Evolutionary conservation across 2,113 vertebrate genomes (phyloP), one percentile per base, ranked within the genome.

Genomic region (Gopherus flavomarginatus): DNA sequence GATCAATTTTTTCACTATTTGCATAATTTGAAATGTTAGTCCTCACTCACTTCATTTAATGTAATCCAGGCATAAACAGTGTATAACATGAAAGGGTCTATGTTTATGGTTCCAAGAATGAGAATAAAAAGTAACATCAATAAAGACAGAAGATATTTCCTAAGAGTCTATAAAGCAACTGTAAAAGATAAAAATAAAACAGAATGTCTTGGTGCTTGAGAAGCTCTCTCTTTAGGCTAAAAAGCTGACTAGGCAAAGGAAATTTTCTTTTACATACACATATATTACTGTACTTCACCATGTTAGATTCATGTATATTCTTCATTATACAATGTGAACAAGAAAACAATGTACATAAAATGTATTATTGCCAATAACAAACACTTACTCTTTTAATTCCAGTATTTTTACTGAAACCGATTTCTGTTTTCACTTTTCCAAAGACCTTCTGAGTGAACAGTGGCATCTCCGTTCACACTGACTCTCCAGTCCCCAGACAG

Each of bases 261-360:
- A 87, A 52, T 19, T 2, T 1, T 82, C 87, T 27, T 44, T 44
- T 77, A 69, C 16, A 24, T 80, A 54, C 75, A 49, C 1, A 1
- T 1, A 2, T 53, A 87, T 47, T 8, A 5, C 1, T 42, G 14
- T 12, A 29, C 29, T 59, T 5, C 6, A n/a, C 47, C 14, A 3
- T 2, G 8, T 53, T 42, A 13, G 0, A 3, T 17, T 72, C 5
- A 11, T n/a, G 65, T 8, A 26, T 72, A 26, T 19, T 35, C 72
- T 44, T 77, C 12, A 77, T 57, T 89, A 52, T 29, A 11, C 49
- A 52, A 38, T 2, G 8, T 52, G 56, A 81, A 21, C 42, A 52
- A 77, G 22, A 81, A 77, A 22, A 84, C 81, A 56, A 80, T 29
- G 24, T 11, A 26, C 1, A n/a, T 35, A 2, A 8, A 57, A 24